Evolutionary conservation across 2,797 vertebrate species (phyloP), one percentile per base, ranked within the genome.

Genomic region (Odontamblyopus rebecca): DNA sequence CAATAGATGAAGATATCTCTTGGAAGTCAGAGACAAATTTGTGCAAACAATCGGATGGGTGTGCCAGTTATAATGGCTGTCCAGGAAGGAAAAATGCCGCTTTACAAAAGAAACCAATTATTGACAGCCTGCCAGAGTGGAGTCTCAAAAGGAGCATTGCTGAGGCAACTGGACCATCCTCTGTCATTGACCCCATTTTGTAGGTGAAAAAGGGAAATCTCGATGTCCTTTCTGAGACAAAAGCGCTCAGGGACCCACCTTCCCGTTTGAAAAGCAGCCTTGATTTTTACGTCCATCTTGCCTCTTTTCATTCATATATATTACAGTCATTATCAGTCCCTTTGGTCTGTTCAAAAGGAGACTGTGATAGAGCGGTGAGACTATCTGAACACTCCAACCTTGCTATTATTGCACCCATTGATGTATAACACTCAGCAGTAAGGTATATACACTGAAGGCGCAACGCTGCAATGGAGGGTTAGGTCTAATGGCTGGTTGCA

Each of bases 91-190:
- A 82, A 86, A 91, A 93, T 94, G 92, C 86, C 93, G 82, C 87
- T 92, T 92, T 88, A 93, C 91, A 91, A 93, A 87, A 82, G 82
- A 74, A 67, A 75, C 79, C 74, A 73, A 87, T 88, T 92, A 93
- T 90, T 92, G 93, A 93, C 90, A 89, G 71, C 74, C 71, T 57
- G 76, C 88, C 78, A 87, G 80, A 85, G 74, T 63, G 78, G 84
- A 76, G 81, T 80, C 85, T 81, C 80, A 79, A 90, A 86, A 88
- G 78, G 73, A 77, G 83, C 69, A 67, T 44, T 77, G 70, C 67
- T 72, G 78, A 78, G 48, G 69, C 76, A 70, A 68, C 75, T 69
- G 73, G 65, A 54, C 68, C 38, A 71, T 18, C 69, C 48, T 23
- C 62, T 48, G 78, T 70, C 79, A 79, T 69, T 82, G 84, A 83